These are phyloP conservation scores for Xiphias gladius DNA, from an alignment of 2,113 vertebrate species.

Conservation along the genomic window DNA sequence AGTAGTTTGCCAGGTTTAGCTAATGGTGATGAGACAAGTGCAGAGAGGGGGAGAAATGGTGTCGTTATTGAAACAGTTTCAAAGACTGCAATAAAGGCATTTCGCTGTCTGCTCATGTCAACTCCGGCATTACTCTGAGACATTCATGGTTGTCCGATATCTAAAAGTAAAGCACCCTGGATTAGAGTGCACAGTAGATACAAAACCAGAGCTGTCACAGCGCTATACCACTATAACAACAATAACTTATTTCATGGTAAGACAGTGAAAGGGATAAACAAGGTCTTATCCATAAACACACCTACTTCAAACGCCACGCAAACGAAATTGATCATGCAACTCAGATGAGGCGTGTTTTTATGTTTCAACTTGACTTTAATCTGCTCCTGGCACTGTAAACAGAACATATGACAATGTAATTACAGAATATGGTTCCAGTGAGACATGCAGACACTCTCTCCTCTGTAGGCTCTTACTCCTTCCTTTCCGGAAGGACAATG, in stretches of 20 bases:
- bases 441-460: constrained; percentile 49
- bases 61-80: constrained; percentile 81
- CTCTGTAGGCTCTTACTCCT: constrained; percentile 22
- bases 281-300: constrained; percentile 66
- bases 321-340: constrained; percentile 65
- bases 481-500: constrained; percentile 44
- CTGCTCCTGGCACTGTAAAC: constrained; percentile 64
- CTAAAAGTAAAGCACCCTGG: constrained; percentile 43
- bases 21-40: constrained; percentile 90
- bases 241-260: constrained; percentile 52
- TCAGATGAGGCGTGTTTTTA: constrained; percentile 51
- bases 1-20: constrained; percentile 99
- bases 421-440: constrained; percentile 49
- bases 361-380: constrained; percentile 58
- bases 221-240: constrained; percentile 30
- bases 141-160: constrained; percentile 58
- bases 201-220: constrained; percentile 59
- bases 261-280: constrained; percentile 57
- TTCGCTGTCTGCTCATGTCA: constrained; percentile 56
- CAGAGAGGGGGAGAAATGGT: constrained; percentile 81
- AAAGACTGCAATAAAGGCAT: constrained; percentile 68
- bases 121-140: constrained; percentile 58
- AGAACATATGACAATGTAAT: constrained; percentile 68
- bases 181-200: constrained; percentile 53
- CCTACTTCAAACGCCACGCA: constrained; percentile 48